phyloP scores from a whole-genome alignment of 1,140 invertebrate species.

The Polyergus mexicanus region DNA sequence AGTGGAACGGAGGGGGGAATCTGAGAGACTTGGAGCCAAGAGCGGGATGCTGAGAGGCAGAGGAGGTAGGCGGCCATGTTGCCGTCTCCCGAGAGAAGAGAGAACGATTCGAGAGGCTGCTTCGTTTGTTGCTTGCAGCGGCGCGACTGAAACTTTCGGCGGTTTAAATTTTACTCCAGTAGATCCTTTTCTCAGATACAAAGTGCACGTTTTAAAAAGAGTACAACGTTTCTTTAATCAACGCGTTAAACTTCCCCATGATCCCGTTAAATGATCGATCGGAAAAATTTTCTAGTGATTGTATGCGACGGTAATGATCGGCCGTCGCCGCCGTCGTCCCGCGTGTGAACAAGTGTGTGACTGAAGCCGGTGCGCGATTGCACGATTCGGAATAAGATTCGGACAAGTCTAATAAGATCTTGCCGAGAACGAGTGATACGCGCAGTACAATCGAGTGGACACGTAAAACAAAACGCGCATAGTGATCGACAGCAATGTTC shows the following conservation, averaged over 20 bases:
- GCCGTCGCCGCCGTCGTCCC: conserved; percentile 20
- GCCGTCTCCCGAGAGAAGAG: conserved; percentile 84
- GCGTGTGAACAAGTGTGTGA: conserved; percentile 49
- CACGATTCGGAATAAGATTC: not conserved
- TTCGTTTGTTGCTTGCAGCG: conserved; percentile 84
- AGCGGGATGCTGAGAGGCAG: conserved; percentile 84
- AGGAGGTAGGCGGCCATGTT: conserved; percentile 84
- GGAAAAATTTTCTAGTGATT: conserved; percentile 30
- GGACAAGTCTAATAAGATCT: not conserved
- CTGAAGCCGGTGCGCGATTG: conserved; percentile 36
- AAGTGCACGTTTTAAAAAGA: no score
- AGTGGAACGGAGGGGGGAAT: conserved; percentile 75
- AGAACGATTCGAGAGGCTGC: conserved; percentile 83
- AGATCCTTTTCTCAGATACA: no score
- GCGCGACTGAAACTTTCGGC: conserved; percentile 79
- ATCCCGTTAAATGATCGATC: no score
- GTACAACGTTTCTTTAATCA: no score
- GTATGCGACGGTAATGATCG: conserved; percentile 23
- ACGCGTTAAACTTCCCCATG: no score
- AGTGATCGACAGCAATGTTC: conserved; percentile 22
- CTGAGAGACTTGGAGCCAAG: conserved; percentile 70
- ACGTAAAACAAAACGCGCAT: not conserved
- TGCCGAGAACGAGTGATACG: not conserved
- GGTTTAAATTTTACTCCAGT: conserved; percentile 67
- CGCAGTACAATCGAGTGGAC: not conserved